Evolutionary conservation across 2,797 vertebrate genomes (phyloP), one percentile per base, ranked within the genome.

Genomic region (Vipera latastei): DNA sequence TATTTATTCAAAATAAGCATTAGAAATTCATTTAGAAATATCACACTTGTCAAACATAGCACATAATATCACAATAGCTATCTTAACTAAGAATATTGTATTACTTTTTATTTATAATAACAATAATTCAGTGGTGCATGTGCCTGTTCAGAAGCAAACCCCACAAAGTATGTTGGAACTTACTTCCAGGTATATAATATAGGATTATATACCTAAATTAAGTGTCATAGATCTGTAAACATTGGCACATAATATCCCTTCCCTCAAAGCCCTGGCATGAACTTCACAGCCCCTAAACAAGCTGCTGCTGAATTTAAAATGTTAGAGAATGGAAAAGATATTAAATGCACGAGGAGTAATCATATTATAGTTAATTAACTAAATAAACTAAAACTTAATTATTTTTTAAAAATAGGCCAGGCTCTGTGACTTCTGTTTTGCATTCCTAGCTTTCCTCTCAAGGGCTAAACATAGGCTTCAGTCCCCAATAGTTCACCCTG

Each of bases 1-100:
- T 92, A 48, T 96, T 97, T 97, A 97, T 97, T 96, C 14, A 88
- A 95, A 93, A 93, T 78, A 57, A 65, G 2, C 87, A 90, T 88
- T 91, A 92, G 25, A 63, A 73, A 92, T 20, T 87, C 93, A 92
- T 93, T 93, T 89, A 92, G 59, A 93, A 61, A 61, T 93, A 94
- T n/a, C 0, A 0, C 48, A 91, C 91, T 93, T 95, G 51, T 51
- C 90, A 94, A 53, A 92, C 59, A 91, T 94, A 90, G n/a, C 61
- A 8, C 61, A 94, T 26, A 92, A 86, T 57, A 95, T 83, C n/a
- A 85, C 86, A 95, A 90, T 91, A 90, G 61, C 63, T 8, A 32
- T 93, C 94, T 92, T 93, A 95, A 94, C 95, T 95, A 93, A 95
- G 94, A 96, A 96, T 94, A 57, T 92, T 87, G 60, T 55, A 95